These are phyloP conservation scores for Paradoxurus hermaphroditus DNA, from an alignment of 2,113 vertebrate species.

Conservation along the genomic window DNA sequence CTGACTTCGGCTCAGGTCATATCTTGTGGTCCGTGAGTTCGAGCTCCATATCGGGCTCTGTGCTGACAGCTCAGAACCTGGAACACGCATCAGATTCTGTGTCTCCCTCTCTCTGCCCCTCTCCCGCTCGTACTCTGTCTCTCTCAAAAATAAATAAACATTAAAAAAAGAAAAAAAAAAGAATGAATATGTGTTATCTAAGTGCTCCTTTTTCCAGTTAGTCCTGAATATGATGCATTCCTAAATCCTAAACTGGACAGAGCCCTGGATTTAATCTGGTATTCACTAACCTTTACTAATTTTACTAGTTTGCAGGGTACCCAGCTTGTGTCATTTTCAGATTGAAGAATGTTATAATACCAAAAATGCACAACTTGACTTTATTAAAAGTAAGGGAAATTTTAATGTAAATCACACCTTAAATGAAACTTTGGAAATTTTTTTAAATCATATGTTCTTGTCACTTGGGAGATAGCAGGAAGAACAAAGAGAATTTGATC, in stretches of 20 bases:
- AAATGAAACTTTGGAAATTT: background rate
- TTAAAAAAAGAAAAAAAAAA: no score
- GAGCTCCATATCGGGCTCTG: no score
- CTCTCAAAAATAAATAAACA: no score
- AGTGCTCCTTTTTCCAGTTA: background rate
- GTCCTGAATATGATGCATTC: background rate
- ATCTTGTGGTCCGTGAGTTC: no score
- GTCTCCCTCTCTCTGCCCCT: no score
- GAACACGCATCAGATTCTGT: no score
- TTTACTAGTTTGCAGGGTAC: background rate
- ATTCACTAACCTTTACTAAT: background rate
- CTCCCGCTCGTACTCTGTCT: no score
- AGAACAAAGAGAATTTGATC: background rate
- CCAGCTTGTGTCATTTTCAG: background rate
- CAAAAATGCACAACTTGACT: background rate
- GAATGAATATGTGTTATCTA: no score
- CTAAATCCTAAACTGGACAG: background rate
- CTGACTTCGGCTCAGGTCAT: no score
- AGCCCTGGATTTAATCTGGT: background rate
- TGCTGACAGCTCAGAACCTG: no score
- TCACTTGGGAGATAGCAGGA: background rate
- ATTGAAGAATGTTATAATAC: background rate
- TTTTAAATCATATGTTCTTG: background rate
- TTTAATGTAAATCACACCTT: background rate
- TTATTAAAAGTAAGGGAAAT: background rate